Conservation (phyloP, 1,140 invertebrate species). For the Camponotus floridanus region DNA sequence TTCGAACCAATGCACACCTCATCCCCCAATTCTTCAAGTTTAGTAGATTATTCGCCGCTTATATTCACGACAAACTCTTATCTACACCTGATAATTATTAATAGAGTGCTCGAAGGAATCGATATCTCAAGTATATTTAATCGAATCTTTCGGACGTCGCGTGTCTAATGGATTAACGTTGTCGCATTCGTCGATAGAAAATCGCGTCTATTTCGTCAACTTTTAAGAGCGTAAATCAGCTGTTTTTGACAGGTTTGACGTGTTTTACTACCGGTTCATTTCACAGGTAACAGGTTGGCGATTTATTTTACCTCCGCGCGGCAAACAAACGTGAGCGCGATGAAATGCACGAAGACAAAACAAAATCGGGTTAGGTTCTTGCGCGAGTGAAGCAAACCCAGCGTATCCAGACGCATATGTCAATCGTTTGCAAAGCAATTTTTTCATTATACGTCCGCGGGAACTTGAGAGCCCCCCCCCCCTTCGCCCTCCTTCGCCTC, state of each 20-base stretch:
- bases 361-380: background rate
- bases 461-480: slow-evolving; percentile 11
- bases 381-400: background rate
- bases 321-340: slow-evolving; percentile 17
- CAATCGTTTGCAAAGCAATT: slow-evolving; percentile 59
- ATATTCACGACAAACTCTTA: background rate
- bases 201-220: slow-evolving; percentile 32
- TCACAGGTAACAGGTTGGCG: slow-evolving; percentile 9
- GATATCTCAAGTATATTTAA: slow-evolving; percentile 7
- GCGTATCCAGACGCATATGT: slow-evolving; percentile 14
- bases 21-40: background rate
- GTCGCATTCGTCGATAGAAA: slow-evolving; percentile 29
- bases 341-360: background rate
- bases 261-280: background rate
- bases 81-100: background rate
- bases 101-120: background rate
- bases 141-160: slow-evolving; percentile 25
- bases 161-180: slow-evolving; percentile 25
- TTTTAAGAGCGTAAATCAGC: slow-evolving; percentile 29
- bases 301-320: slow-evolving; percentile 45
- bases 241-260: slow-evolving; percentile 2
- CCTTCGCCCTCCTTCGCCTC: background rate
- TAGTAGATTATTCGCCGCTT: background rate
- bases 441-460: slow-evolving; percentile 26
- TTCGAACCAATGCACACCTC: background rate